Evolutionary conservation across 2,113 vertebrate genomes (phyloP), one percentile per base, ranked within the genome.

Genomic region (Cavia porcellus): DNA sequence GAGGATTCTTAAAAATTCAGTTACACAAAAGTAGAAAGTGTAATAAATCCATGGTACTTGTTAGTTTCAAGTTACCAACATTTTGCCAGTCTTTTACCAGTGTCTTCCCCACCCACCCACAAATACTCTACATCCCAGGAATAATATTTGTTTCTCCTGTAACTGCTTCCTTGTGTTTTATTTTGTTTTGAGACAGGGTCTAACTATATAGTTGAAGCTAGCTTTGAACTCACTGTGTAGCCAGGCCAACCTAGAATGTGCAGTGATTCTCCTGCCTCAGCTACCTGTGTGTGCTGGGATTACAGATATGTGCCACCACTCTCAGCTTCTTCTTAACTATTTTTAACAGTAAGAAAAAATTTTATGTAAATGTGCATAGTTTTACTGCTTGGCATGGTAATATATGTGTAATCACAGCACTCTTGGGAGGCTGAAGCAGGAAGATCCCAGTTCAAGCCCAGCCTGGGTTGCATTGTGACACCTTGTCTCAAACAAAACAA

Each of bases 1-100:
- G 28, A 79, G 55, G 90, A 87, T 90, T 96, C 94, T 61, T 42
- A 90, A 86, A 92, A 66, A 55, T 82, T 91, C 62, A 88, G 24
- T 84, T 55, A 83, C 10, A 95, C n/a, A 50, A 74, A 93, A 92
- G 19, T 94, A 74, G 47, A 84, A 83, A 86, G 68, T 72, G 70
- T 32, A 92, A 42, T 92, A 45, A 96, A 68, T 38, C 47, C 20
- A 45, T 75, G 59, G 15, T 94, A 80, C 28, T 90, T 61, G 11
- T 52, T 45, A 81, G 64, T 97, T 62, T 93, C 72, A 83, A 94
- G 66, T 86, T 87, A 75, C 0, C 70, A 94, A 90, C n/a, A 47
- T 80, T 83, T 90, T 74, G 19, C 42, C n/a, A 32, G 14, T 52
- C 57, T 59, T 95, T 92, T 17, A 87, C 84, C 59, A 81, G 28